Conservation (phyloP, 2,113 vertebrate genomes). For the Boulengeromyrus knoepffleri region DNA sequence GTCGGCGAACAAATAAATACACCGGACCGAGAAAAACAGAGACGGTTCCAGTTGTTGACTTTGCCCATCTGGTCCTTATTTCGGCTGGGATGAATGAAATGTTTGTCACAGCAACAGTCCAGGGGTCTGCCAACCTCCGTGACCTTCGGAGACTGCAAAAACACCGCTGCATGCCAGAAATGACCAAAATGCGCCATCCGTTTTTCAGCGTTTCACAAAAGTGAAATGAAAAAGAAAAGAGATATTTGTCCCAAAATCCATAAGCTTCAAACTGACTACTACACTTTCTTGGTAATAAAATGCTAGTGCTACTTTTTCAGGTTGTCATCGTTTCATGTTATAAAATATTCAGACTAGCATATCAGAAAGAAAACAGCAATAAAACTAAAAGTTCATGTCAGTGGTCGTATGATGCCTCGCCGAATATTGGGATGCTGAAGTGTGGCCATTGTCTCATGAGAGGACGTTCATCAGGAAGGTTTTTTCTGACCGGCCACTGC, state of each 20-base stretch:
- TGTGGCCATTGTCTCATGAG: background rate
- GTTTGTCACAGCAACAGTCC: conserved; percentile 21
- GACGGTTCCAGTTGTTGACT: conserved; percentile 17
- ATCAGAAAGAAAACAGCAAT: background rate
- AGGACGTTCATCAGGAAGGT: background rate
- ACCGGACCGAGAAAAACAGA: background rate
- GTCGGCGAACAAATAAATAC: conserved; percentile 24
- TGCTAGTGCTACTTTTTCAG: background rate
- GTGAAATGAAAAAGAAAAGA: background rate
- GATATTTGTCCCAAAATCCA: background rate
- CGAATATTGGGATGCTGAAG: background rate
- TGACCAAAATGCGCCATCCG: background rate
- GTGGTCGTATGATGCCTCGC: background rate
- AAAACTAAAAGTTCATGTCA: background rate
- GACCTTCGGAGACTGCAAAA: conserved; percentile 8
- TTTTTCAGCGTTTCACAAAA: background rate
- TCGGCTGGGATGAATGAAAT: conserved; percentile 22
- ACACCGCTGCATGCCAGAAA: background rate
- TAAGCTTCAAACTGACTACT: background rate
- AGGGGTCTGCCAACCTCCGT: conserved; percentile 16
- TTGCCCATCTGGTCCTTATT: conserved; percentile 30
- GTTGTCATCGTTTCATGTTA: background rate
- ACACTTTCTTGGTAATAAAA: background rate
- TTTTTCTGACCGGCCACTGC: background rate
- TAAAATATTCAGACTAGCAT: background rate